A percentile compares a stretch with the other conserved stretches of the same genome.
phyloP scores from a whole-genome alignment of 2,797 vertebrate genomes.

The Dendrocincla fuliginosa region DNA sequence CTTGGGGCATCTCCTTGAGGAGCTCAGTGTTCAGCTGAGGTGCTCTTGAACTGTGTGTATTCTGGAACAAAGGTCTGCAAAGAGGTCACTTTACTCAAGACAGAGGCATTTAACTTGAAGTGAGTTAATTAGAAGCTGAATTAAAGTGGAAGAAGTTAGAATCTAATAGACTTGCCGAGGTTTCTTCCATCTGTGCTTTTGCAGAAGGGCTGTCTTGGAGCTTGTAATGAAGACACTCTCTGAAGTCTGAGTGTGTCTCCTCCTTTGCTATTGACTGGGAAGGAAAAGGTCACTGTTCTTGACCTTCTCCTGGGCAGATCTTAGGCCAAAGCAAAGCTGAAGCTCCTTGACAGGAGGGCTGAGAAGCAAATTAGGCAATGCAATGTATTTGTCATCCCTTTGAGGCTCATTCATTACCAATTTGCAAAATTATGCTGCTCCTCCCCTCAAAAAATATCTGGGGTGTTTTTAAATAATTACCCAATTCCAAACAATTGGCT shows the following conservation, averaged over 20 bases:
- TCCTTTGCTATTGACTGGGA: background rate
- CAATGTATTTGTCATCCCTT: background rate
- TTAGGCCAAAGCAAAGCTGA: background rate
- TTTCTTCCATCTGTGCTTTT: background rate
- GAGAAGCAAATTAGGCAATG: conserved; percentile 25
- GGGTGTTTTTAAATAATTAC: conserved; percentile 53
- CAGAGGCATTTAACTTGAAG: background rate
- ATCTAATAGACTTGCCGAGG: background rate
- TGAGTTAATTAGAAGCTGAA: background rate
- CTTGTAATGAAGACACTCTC: background rate
- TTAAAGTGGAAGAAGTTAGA: background rate
- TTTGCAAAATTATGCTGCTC: conserved; percentile 39
- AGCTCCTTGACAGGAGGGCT: background rate
- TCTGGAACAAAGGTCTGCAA: background rate
- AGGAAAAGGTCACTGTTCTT: background rate
- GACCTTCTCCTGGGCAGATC: background rate
- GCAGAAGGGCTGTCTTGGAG: background rate
- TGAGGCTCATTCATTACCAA: conserved; percentile 43
- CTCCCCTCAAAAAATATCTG: background rate
- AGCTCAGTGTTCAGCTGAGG: background rate
- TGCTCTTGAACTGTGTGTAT: background rate
- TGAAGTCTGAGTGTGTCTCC: background rate
- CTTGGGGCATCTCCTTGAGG: background rate
- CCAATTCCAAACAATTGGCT: conserved; percentile 61
- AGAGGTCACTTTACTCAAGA: background rate